Evolutionary conservation across 2,888 invertebrate species (phyloP), one percentile per base, ranked within the genome.

Genomic region (Lucinisca nassula): DNA sequence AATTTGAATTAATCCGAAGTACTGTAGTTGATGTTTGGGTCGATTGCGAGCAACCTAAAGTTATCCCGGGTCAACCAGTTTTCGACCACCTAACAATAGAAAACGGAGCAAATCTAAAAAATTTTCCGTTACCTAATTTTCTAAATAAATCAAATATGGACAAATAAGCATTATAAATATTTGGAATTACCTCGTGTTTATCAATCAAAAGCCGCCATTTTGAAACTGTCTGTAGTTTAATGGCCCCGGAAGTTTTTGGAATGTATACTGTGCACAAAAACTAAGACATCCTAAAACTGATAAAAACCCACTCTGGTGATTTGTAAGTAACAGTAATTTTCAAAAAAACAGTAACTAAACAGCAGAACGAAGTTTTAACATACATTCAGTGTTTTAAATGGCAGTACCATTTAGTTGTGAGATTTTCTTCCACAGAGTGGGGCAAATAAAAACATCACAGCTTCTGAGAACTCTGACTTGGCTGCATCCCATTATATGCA

Each of bases 401-500:
- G 10, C n/a, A 51, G 8, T 17, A 45, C 17, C 10, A 17, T 45
- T 45, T 45, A 45, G 17, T 45, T 45, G 8, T 45, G 45, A 17
- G n/a, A 51, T 51, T 51, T n/a, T 51, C 17, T 4, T 4, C 4
- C 51, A 37, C 83, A 83, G 38, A 24, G 21, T 12, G 17, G 45
- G 58, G 35, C 79, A 84, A 10, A 67, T 30, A 37, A 84, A 79
- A 10, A 35, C 35, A 38, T 84, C 84, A 38, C 55, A 37, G 24
- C 67, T 40, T 51, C 84, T 79, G 17, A 80, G 6, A 55, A 84
- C 76, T 32, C 72, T 76, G 2, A 80, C 55, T 35, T 75, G 51
- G n/a, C 45, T 70, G 32, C 84, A 84, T 74, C 76, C 80, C 84
- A 80, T 4, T 45, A n/a, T 24, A 74, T 45, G 75, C 84, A 84